Base-by-base conservation (phyloP, 2,113 vertebrate species). In the Capreolus pygargus region DNA sequence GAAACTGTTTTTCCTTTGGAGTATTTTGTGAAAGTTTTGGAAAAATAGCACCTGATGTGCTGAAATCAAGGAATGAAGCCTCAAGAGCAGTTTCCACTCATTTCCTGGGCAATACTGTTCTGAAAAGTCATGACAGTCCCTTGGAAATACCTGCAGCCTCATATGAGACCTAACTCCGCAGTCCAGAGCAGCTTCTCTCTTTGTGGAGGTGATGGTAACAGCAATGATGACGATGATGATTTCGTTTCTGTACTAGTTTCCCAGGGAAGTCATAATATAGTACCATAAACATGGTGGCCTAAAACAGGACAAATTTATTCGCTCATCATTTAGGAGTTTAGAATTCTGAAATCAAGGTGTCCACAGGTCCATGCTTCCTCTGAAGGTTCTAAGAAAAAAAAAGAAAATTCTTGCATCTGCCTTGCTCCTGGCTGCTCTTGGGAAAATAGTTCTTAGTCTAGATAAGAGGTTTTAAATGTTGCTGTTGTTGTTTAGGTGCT, bases 41-140 rank as follows among this genome's bases (percentile, higher is more conserved):
- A 95, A 94, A 95, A 92, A 17, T 67, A 89, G 57, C 78, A 12
- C 36, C 30, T 55, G 36, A 67, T 14, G 43, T 95, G 90, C 50
- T 92, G 91, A 95, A 89, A 89, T 61, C 45, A 52, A 83, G 87
- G 83, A 89, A 91, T 11, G 47, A 45, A 58, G 45, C 23, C 64
- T 45, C 27, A 2, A 45, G 83, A 67, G 58, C 54, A 5, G 17
- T 81, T 64, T 39, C 58, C 16, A 16, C 60, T 50, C 60, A 33
- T 70, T 84, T 36, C 55, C 52, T 14, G 23, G 33, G 52, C 9
- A 76, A 17, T 2, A 0, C 19, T 78, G 67, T 93, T 61, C 81
- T 81, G 27, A 54, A 86, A 47, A 70, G 70, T 79, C 36, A 14
- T 2, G 13, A 43, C 7, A 8, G 43, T 33, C 67, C 21, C 30